Percentiles rank a stretch among this genome's conserved stretches.
These are phyloP conservation scores for Neomorphus geoffroyi DNA, from an alignment of 2,797 vertebrate genomes.

Conservation along the genomic window DNA sequence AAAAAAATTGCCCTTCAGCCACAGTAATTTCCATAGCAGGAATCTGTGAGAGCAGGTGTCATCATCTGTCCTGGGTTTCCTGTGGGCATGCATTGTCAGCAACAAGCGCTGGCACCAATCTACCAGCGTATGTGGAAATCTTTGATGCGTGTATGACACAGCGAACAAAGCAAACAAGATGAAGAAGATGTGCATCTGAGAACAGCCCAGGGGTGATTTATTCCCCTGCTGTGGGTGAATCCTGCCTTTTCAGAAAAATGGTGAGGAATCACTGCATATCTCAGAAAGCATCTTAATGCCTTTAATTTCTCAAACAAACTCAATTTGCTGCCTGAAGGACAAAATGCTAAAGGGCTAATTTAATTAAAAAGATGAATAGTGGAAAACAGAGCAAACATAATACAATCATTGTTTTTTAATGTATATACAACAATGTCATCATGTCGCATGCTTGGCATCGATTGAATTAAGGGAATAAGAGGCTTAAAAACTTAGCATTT, in stretches of 20 bases:
- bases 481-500: neutral
- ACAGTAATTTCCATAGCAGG: neutral
- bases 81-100: neutral
- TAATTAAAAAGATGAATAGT: neutral
- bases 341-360: neutral
- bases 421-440: neutral
- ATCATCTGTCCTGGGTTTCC: neutral
- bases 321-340: neutral
- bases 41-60: neutral
- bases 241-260: neutral
- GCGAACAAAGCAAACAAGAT: neutral
- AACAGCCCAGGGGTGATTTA: neutral
- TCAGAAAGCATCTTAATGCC: neutral
- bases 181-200: neutral
- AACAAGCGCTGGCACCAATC: fast-evolving
- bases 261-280: neutral
- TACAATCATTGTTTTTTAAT: neutral
- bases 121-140: neutral
- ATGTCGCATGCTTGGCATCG: neutral
- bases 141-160: neutral
- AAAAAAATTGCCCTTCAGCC: neutral
- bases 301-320: neutral
- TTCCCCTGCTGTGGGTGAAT: neutral
- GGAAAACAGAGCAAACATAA: neutral
- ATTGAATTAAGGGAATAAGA: neutral